Conservation (phyloP, 2,797 vertebrate species). For the Pipistrellus pipistrellus region DNA sequence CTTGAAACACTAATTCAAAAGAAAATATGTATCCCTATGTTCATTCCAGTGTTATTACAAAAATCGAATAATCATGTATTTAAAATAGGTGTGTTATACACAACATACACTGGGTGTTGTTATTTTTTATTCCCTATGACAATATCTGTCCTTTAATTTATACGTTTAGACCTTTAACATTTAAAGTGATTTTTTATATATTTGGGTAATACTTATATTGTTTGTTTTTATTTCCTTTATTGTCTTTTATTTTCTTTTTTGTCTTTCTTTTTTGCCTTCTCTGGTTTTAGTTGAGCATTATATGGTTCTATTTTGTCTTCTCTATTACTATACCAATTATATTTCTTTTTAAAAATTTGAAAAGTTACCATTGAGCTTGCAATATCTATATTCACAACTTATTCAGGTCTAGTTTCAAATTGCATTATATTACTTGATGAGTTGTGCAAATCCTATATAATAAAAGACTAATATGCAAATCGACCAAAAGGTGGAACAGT, state of each 20-base stretch:
- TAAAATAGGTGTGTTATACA: not conserved
- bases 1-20: not conserved
- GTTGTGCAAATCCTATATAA: slow-evolving; percentile 84
- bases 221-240: not conserved
- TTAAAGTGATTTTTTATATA: not conserved
- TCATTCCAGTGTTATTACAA: not conserved
- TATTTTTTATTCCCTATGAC: not conserved
- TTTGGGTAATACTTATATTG: not conserved
- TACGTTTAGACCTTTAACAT: not conserved
- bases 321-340: not conserved
- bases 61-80: not conserved
- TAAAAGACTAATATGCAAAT: no score
- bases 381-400: slow-evolving; percentile 83
- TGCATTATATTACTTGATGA: slow-evolving; percentile 50
- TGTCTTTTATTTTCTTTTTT: not conserved
- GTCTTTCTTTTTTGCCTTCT: not conserved
- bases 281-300: not conserved
- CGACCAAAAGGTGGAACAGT: no score
- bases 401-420: not conserved
- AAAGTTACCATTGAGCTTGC: not conserved
- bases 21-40: not conserved
- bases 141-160: not conserved
- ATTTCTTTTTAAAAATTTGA: not conserved
- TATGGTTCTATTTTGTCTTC: not conserved
- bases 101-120: not conserved